Evolutionary conservation across 2,113 vertebrate genomes (phyloP), one percentile per base, ranked within the genome.

Genomic region (Serranochromis macrocephalus): DNA sequence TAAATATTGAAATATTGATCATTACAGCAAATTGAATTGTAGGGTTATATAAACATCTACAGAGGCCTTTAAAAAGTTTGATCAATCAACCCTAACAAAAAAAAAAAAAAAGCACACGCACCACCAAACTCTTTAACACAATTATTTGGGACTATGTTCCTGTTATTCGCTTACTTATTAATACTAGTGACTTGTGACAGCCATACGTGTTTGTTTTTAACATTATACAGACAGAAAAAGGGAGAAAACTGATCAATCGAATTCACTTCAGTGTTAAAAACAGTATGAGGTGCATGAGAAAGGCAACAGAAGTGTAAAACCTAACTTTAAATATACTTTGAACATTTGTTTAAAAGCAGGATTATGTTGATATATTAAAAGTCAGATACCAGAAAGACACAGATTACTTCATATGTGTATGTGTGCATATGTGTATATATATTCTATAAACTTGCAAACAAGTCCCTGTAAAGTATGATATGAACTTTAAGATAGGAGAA

Each of bases 401-500:
- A 0, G 9, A 36, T 36, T 7, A 63, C 58, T 0, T 7, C 58
- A 63, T 36, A 61, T 29, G 21, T 24, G 57, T 6, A 6, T 19
- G 5, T 63, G 58, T 63, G 4, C 4, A 19, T 19, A 2, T 61
- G 9, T 33, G 3, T 19, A 3, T 36, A 5, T 66, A 36, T n/a
- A n/a, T 24, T 71, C 66, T 24, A 6, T 42, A 42, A 42, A 73
- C 68, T 26, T 2, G 40, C n/a, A 40, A 26, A 45, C 13, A 3
- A 7, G 8, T 4, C 2, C 68, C 68, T 26, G 40, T 26, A 71
- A 49, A 31, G 24, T 49, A 75, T 31, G 6, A 19, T 29, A 29
- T 0, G 0, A 49, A 31, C 9, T 49, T 31, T 16, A 40, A 12
- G 10, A 17, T 19, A 3, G 61, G 0, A 71, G 6, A 5, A 31